Evolutionary conservation across 2,113 vertebrate genomes (phyloP), one percentile per base, ranked within the genome.

Genomic region (Todiramphus chloris): DNA sequence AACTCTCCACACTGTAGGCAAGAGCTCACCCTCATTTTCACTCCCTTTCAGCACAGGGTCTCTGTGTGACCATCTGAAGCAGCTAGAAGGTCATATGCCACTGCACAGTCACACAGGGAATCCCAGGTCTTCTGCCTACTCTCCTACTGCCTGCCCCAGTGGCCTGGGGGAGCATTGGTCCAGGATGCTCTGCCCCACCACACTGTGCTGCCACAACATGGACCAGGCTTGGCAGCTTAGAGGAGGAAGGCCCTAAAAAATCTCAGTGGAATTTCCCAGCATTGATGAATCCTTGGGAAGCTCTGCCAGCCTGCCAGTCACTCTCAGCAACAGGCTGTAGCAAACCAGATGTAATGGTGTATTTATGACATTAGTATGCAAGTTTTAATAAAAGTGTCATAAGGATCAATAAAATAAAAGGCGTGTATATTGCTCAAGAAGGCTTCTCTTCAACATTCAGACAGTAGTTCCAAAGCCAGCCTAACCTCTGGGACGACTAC

Each of bases 131-230:
- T 30, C 27, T 58, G 17, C 9, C 13, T 12, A 11, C 18, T 1
- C 1, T 19, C 14, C 10, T 16, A 14, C 33, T 63, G 31, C 2
- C 0, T 37, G 10, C 16, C 13, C 2, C 28, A 58, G 37, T 1
- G 2, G 9, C 3, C 1, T 10, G 20, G 20, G 30, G 39, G 11
- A 64, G 20, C 3, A 1, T 1, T 3, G 7, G 10, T 10, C 43
- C 33, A 44, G 24, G 6, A 62, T 6, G 8, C 6, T 51, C 15
- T 62, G 27, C 6, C 51, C 16, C 35, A 16, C 17, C 1, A 39
- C 4, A 8, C 13, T 27, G 6, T 55, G 25, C 55, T 58, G 20
- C 28, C 64, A 70, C 68, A 81, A 63, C 9, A 13, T 25, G 60
- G 48, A 35, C 6, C 0, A 1, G 16, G 13, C 16, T 90, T 85